Percentiles rank a stretch among this genome's conserved stretches.
Evolutionary conservation across 2,113 vertebrate species (phyloP).

Genomic region (Anoplopoma fimbria): DNA sequence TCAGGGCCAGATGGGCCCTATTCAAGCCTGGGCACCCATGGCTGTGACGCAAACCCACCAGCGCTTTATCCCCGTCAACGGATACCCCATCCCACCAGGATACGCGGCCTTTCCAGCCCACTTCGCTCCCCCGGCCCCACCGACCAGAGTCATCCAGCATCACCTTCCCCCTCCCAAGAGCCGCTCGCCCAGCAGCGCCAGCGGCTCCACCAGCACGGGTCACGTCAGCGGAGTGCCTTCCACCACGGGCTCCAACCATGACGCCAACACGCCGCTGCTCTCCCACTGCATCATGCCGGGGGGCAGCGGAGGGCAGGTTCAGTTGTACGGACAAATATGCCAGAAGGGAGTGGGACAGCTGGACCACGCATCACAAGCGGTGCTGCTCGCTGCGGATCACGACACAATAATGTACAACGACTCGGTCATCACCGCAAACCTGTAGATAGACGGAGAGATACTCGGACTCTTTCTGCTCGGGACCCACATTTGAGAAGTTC

Average conservation of each 20-base stretch:
- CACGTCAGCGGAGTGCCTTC: conserved; percentile 96
- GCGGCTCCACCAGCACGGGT: conserved; percentile 97
- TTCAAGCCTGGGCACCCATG: conserved; percentile 83
- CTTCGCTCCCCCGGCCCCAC: conserved; percentile 82
- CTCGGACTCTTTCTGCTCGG: conserved; percentile 21
- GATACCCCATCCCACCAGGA: conserved; percentile 94
- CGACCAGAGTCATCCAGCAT: conserved; percentile 92
- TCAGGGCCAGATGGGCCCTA: conserved; percentile 89
- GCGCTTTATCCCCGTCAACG: conserved; percentile 96
- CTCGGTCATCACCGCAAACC: conserved; percentile 92
- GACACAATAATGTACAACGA: conserved; percentile 91
- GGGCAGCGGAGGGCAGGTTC: conserved; percentile 79
- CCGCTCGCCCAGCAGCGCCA: conserved; percentile 97
- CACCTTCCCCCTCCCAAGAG: conserved; percentile 98
- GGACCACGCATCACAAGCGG: conserved; percentile 90
- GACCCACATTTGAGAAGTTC: conserved; percentile 37
- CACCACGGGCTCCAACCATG: conserved; percentile 97
- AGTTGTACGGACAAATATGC: conserved; percentile 90
- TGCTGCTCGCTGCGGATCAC: conserved; percentile 88
- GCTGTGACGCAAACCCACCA: conserved; percentile 90
- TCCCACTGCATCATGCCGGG: conserved; percentile 91
- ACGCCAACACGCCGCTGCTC: conserved; percentile 95
- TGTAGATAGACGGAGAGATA: conserved; percentile 81
- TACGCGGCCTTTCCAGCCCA: conserved; percentile 97
- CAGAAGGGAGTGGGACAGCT: conserved; percentile 91